A percentile compares a stretch with the other conserved stretches of the same genome.
Conservation (phyloP, 2,113 vertebrate species). For the Xiphophorus maculatus region DNA sequence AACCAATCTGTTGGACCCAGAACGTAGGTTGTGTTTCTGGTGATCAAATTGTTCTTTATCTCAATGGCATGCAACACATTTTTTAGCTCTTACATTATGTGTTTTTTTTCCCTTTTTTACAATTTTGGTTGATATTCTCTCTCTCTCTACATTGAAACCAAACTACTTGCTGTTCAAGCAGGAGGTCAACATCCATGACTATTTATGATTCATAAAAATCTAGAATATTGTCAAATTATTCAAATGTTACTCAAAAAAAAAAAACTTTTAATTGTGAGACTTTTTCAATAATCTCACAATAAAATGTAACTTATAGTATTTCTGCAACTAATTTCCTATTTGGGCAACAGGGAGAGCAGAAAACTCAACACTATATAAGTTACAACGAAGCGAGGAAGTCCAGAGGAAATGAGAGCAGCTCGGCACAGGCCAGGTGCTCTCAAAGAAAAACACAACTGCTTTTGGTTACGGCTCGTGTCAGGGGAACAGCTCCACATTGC, state of each 20-base stretch:
- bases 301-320: conserved; percentile 33
- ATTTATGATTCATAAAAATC: not conserved
- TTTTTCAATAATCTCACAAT: not conserved
- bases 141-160: not conserved
- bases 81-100: not conserved
- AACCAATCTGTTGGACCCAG: not conserved
- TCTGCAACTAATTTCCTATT: conserved; percentile 60
- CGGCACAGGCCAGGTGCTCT: conserved; percentile 50
- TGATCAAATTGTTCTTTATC: not conserved
- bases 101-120: not conserved
- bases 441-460: conserved; percentile 58
- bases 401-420: conserved; percentile 65
- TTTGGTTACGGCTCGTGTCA: conserved; percentile 42
- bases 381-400: conserved; percentile 47
- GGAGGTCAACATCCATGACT: not conserved
- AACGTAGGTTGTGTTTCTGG: not conserved
- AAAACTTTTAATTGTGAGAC: too few species aligned
- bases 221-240: not conserved
- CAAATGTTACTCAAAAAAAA: not conserved
- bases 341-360: conserved; percentile 35
- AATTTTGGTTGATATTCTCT: not conserved
- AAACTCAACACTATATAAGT: conserved; percentile 54
- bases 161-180: not conserved
- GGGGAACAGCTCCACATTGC: conserved; percentile 22
- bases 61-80: not conserved